Evolutionary conservation across 2,113 vertebrate genomes (phyloP).

Genomic region (Pardalotus punctatus): DNA sequence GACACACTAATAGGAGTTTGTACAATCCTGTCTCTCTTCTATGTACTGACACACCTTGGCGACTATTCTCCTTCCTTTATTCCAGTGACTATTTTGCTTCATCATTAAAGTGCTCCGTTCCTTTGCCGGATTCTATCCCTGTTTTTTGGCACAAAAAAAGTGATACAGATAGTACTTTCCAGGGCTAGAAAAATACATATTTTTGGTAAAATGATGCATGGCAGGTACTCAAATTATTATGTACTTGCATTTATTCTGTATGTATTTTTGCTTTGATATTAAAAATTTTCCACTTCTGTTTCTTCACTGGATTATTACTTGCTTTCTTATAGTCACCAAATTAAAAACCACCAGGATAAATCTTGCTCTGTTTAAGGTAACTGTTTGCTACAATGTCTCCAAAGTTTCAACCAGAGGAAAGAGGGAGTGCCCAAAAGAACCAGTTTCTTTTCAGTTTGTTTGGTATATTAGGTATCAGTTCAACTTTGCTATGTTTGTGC

Average conservation of each 20-base stretch:
- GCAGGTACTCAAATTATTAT: background rate
- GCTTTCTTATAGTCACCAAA: background rate
- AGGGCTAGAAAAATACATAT: background rate
- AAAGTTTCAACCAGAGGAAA: background rate
- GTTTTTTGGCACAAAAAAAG: background rate
- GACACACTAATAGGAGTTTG: background rate
- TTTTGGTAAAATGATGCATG: background rate
- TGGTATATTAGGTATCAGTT: background rate
- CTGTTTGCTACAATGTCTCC: background rate
- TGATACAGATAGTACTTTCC: background rate
- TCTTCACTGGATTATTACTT: background rate
- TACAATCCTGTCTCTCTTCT: background rate
- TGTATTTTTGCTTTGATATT: background rate
- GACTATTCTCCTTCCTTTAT: background rate
- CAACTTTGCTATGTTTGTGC: background rate
- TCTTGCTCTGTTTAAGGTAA: background rate
- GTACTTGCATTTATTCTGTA: background rate
- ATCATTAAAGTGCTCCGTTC: background rate
- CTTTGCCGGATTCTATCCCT: background rate
- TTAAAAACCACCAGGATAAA: background rate
- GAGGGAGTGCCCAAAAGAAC: background rate
- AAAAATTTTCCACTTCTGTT: background rate
- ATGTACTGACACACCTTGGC: background rate
- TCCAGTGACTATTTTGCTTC: background rate
- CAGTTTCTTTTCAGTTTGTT: background rate